Base-by-base conservation (phyloP, 2,113 vertebrate species). In the Paramisgurnus dabryanus region DNA sequence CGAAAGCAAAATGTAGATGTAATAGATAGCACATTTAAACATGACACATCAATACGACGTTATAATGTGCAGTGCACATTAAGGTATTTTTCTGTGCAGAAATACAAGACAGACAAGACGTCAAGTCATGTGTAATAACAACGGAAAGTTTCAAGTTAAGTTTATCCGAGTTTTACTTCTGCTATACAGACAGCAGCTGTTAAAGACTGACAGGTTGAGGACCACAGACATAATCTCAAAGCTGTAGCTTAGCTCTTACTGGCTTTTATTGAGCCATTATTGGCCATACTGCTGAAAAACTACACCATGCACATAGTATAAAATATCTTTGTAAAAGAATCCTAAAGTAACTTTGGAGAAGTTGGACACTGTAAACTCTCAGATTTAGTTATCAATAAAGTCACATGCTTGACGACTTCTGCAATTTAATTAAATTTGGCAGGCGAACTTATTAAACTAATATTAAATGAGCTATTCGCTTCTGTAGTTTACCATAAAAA, bases 121-220 rank as follows among this genome's bases (percentile, higher is more conserved):
- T 57, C 40, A 41, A 60, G 43, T 27, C 22, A 45, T 61, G 40
- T 49, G 43, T 75, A 60, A 63, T 3, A 43, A 75, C 58, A 15
- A 11, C 41, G 1, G 13, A 22, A 15, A 12, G 40, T 63, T 60
- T 57, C 17, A 57, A 58, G 55, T 58, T 58, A n/a, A 58, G 13
- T 58, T 15, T 7, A 5, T 57, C 17, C 15, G 71, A 43, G 40
- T 75, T 75, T 73, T 73, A 22, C n/a, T 58, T 53, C 45, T 71
- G 7, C 39, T 15, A 22, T 22, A 53, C 67, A 11, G 39, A 50
- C 41, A 74, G 57, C 71, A 64, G 73, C 58, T 75, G 73, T 64
- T 57, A 64, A 47, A 17, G 18, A 22, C 58, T 75, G 60, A 63
- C 73, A 64, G 58, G 58, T 63, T 64, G 41, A 63, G 55, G 55